phyloP scores from a whole-genome alignment of 2,113 vertebrate species.

The Synchiropus splendidus region DNA sequence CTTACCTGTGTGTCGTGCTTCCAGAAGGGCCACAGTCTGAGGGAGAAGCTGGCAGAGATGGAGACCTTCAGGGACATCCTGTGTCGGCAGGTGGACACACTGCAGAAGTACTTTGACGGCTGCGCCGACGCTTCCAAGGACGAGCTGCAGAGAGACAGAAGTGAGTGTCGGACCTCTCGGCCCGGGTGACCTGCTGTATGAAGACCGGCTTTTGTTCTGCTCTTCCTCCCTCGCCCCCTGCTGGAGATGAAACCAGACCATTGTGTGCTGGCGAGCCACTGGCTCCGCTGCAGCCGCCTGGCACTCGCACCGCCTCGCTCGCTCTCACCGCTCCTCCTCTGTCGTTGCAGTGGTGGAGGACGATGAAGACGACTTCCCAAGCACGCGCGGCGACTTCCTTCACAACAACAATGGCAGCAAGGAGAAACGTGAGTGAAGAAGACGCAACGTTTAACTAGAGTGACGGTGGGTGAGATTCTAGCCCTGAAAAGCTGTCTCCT shows the following conservation, averaged over 20 bases:
- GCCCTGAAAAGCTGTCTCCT: background rate
- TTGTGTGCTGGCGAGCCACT: conserved; percentile 41
- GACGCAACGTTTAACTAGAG: background rate
- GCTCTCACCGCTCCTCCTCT: background rate
- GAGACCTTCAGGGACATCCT: conserved; percentile 95
- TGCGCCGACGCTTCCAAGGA: conserved; percentile 87
- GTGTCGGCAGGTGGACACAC: conserved; percentile 71
- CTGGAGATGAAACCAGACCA: conserved; percentile 50
- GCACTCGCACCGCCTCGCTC: conserved; percentile 9
- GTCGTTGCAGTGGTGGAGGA: conserved; percentile 80
- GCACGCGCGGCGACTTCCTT: conserved; percentile 76
- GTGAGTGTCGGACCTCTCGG: conserved; percentile 53
- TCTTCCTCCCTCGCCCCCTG: conserved; percentile 25
- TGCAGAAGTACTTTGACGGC: conserved; percentile 68
- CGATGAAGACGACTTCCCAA: conserved; percentile 89
- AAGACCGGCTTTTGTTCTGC: conserved; percentile 55
- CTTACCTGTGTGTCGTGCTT: background rate
- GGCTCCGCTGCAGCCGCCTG: too few species aligned
- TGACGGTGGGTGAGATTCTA: background rate
- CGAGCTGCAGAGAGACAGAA: conserved; percentile 88
- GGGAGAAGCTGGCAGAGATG: conserved; percentile 96
- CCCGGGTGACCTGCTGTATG: conserved; percentile 34
- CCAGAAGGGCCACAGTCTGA: conserved; percentile 90
- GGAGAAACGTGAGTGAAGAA: conserved; percentile 78
- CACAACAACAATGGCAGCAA: conserved; percentile 78